Conservation (phyloP, 2,797 vertebrate species). For the Okamejei kenojei region DNA sequence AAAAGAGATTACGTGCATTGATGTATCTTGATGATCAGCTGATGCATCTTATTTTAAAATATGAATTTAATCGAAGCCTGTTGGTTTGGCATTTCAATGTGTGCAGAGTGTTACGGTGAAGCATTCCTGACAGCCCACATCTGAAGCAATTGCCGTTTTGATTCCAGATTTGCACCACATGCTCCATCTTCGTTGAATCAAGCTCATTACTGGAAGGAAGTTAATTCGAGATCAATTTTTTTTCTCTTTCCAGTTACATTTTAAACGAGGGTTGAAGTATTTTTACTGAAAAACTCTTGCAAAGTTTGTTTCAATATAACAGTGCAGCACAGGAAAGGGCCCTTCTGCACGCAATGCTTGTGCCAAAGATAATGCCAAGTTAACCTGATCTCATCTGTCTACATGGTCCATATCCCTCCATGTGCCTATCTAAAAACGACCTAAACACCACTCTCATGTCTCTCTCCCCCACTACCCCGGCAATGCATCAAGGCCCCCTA, state of each 20-base stretch:
- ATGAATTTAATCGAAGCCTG: not conserved
- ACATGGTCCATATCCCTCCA: too few relatives aligned
- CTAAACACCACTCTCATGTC: too few relatives aligned
- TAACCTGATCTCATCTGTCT: too few relatives aligned
- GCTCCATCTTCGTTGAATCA: not conserved
- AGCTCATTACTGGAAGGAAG: not conserved
- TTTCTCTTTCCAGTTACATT: not conserved
- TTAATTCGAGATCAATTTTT: not conserved
- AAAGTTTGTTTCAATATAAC: too few relatives aligned
- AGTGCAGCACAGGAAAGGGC: too few relatives aligned
- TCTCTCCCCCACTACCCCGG: too few relatives aligned
- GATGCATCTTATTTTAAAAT: not conserved
- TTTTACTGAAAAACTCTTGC: not conserved
- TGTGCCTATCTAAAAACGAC: too few relatives aligned
- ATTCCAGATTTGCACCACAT: not conserved
- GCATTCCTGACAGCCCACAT: not conserved
- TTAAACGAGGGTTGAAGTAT: not conserved
- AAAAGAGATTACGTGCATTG: not conserved
- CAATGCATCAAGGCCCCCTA: too few relatives aligned
- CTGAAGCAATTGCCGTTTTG: not conserved
- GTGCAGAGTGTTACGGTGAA: not conserved
- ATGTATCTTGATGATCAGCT: not conserved
- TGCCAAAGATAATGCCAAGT: too few relatives aligned
- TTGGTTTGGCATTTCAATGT: not conserved
- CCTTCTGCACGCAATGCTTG: too few relatives aligned